Conservation (phyloP, 2,888 invertebrate genomes). For the Drosophila ochracea region DNA sequence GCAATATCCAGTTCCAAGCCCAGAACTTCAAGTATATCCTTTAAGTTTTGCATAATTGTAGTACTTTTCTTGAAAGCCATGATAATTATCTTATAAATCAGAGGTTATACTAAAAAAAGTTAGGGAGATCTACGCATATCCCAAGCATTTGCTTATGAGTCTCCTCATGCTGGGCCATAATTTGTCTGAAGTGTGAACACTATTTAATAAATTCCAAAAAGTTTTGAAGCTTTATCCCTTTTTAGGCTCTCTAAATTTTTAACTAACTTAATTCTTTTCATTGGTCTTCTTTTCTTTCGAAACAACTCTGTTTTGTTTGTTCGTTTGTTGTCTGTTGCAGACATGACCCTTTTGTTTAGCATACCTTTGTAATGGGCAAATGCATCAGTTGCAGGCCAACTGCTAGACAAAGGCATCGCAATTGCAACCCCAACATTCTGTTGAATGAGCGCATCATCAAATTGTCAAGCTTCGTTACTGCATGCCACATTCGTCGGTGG, state of each 20-base stretch:
- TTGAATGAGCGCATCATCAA: slow-evolving; percentile 3
- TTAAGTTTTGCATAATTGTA: neutral
- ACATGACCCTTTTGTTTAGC: slow-evolving; percentile 12
- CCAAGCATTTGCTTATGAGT: no score
- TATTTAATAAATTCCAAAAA: neutral
- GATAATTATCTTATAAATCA: neutral
- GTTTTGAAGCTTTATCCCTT: neutral
- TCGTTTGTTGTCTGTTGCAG: slow-evolving; percentile 11
- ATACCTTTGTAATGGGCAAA: slow-evolving; percentile 18
- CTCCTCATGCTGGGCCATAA: neutral
- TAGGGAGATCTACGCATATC: neutral
- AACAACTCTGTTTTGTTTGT: no score
- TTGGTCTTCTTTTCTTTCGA: neutral
- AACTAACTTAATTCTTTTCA: neutral
- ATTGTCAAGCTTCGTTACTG: slow-evolving; percentile 6
- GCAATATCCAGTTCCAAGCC: neutral
- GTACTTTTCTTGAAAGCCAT: neutral
- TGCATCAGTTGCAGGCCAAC: slow-evolving; percentile 27
- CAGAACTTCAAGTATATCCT: neutral
- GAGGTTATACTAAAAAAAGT: neutral
- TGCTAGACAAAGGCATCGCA: slow-evolving; percentile 32
- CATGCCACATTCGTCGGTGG: slow-evolving; percentile 42
- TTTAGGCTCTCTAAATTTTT: neutral
- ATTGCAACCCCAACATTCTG: slow-evolving; percentile 22
- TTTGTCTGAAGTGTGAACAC: neutral